A percentile compares a stretch with the other conserved stretches of the same genome.
Conservation (phyloP, 2,113 vertebrate species). For the Sphaerodactylus townsendi region DNA sequence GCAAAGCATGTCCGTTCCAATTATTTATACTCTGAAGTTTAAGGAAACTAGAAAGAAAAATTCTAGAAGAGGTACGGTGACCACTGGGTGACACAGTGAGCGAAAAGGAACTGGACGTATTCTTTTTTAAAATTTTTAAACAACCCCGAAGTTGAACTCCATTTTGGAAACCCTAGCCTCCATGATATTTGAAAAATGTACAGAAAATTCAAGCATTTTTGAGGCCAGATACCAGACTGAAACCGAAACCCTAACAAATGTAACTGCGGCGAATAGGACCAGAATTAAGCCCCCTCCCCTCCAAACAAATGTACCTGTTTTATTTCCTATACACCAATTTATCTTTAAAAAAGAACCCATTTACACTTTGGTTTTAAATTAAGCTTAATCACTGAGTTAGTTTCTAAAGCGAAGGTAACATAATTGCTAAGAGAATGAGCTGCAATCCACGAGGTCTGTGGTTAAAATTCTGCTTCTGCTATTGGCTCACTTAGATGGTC, state of each 20-base stretch:
- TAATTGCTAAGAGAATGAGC: no score
- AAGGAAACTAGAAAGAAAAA: neutral
- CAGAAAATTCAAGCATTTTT: neutral
- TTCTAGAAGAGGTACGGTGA: neutral
- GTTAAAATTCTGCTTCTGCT: no score
- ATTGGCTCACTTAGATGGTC: no score
- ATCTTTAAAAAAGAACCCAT: neutral
- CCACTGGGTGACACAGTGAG: neutral
- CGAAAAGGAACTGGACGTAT: no score
- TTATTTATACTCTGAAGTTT: neutral
- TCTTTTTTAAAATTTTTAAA: neutral
- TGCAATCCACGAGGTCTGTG: no score
- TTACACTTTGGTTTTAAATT: neutral
- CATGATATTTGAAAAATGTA: no score
- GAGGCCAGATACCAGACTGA: neutral
- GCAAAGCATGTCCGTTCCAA: neutral
- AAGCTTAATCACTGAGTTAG: neutral
- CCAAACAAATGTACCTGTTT: no score
- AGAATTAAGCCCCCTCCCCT: neutral
- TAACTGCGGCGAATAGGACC: neutral
- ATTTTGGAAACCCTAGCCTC: neutral
- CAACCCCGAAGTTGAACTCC: neutral
- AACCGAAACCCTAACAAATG: neutral
- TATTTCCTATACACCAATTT: neutral
- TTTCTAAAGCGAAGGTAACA: neutral